phyloP scores from a whole-genome alignment of 2,113 vertebrate species.

The Zapornia atra region DNA sequence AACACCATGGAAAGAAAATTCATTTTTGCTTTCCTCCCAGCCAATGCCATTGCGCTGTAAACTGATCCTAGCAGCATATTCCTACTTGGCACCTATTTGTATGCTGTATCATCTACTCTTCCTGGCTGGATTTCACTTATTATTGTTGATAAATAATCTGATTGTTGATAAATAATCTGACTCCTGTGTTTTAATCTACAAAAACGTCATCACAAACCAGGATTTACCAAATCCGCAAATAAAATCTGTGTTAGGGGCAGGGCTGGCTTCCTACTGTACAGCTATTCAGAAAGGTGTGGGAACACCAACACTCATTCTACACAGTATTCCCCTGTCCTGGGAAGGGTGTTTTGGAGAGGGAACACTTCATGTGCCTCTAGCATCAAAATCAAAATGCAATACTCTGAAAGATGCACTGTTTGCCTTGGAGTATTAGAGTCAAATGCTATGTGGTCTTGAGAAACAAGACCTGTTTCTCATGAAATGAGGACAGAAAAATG shows the following conservation, averaged over 20 bases:
- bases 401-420: constrained; percentile 53
- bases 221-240: not conserved
- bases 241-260: constrained; percentile 6
- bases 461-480: not conserved
- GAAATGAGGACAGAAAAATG: not conserved
- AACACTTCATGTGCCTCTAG: not conserved
- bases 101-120: not conserved
- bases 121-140: not conserved
- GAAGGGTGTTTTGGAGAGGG: not conserved
- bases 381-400: not conserved
- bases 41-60: not conserved
- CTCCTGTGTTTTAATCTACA: not conserved
- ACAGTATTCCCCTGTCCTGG: constrained; percentile 19
- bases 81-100: not conserved
- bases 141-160: not conserved
- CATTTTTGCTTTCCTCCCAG: not conserved
- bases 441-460: not conserved
- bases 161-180: not conserved
- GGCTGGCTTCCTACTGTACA: not conserved
- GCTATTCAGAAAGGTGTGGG: constrained; percentile 22
- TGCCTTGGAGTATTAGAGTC: not conserved
- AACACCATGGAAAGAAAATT: not conserved
- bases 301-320: not conserved
- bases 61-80: not conserved
- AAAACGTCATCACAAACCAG: not conserved